Evolutionary conservation across 2,797 vertebrate species (phyloP).

Genomic region (Chaetodon trifasciatus): DNA sequence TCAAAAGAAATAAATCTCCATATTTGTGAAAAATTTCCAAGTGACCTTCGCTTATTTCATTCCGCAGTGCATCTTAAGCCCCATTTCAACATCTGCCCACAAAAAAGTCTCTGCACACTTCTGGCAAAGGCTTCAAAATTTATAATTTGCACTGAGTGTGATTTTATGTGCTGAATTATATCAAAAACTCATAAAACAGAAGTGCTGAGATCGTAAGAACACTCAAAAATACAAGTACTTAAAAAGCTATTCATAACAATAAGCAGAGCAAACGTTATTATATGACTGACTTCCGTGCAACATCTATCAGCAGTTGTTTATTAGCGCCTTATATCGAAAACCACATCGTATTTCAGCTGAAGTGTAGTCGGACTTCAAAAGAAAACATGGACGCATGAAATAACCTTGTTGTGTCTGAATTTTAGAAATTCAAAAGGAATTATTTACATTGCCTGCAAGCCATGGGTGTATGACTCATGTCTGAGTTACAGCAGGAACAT

Average conservation of each 20-base stretch:
- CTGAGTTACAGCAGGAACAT: constrained; percentile 52
- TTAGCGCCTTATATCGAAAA: constrained; percentile 2
- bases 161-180: constrained; percentile 22
- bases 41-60: constrained; percentile 9
- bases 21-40: constrained; percentile 19
- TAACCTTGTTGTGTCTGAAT: constrained; percentile 56
- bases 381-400: constrained; percentile 45
- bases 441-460: constrained; percentile 66
- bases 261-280: neutral
- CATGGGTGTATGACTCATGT: constrained; percentile 51
- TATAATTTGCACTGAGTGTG: constrained; percentile 9
- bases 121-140: neutral
- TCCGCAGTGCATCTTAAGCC: neutral
- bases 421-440: constrained; percentile 71
- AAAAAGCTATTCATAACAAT: neutral
- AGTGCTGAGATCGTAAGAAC: neutral
- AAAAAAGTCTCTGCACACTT: constrained; percentile 12
- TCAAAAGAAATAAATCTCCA: constrained; percentile 41
- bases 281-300: neutral
- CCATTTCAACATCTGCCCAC: constrained; percentile 6
- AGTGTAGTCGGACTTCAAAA: constrained; percentile 55
- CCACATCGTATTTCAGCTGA: constrained; percentile 10
- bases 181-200: constrained; percentile 14
- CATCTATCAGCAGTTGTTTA: constrained; percentile 28
- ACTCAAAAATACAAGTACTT: neutral